These are phyloP conservation scores for Silurus asotus DNA, from an alignment of 2,113 vertebrate genomes.

Conservation along the genomic window DNA sequence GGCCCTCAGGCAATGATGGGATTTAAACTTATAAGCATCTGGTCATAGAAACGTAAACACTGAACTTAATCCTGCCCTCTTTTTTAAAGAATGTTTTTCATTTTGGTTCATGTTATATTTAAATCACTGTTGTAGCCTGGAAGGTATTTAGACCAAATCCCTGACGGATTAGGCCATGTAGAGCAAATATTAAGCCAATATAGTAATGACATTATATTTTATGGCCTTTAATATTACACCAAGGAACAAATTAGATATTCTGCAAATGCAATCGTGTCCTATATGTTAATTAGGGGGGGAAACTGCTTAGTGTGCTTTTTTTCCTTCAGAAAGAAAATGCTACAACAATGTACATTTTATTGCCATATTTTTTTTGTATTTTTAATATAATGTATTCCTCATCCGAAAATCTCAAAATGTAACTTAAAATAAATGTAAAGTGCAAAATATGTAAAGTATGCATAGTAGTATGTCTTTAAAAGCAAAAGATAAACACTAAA, in stretches of 20 bases:
- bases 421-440: not conserved
- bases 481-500: too few species aligned
- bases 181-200: constrained; percentile 11
- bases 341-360: not conserved
- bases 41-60: not conserved
- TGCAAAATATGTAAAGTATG: not conserved
- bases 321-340: not conserved
- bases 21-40: not conserved
- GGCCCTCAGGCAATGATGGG: not conserved
- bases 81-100: not conserved
- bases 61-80: not conserved
- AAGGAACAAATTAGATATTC: not conserved
- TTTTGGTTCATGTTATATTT: not conserved
- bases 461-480: not conserved
- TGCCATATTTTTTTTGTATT: not conserved
- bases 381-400: not conserved
- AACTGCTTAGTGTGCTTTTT: not conserved
- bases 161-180: not conserved
- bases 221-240: constrained; percentile 6
- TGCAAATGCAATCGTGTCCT: not conserved
- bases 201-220: not conserved
- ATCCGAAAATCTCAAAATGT: not conserved
- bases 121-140: not conserved
- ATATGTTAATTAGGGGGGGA: not conserved
- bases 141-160: constrained; percentile 5